Conservation (phyloP, 2,888 invertebrate species). For the Actias luna region DNA sequence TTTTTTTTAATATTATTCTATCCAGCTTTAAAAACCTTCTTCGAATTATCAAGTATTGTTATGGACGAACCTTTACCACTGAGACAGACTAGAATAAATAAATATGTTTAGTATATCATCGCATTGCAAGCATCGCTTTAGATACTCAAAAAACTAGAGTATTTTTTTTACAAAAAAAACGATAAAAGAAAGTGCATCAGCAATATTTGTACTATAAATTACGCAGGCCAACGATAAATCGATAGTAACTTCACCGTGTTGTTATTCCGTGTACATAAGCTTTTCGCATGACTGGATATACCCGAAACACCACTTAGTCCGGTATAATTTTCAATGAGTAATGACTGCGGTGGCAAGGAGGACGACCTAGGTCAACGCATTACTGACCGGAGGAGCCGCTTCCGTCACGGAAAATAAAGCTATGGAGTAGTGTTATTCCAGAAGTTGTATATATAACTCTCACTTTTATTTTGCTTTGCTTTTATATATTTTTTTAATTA, state of each 20-base stretch:
- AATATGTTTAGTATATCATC: too few relatives aligned
- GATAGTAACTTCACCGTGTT: slow-evolving; percentile 42
- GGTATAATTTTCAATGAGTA: slow-evolving; percentile 79
- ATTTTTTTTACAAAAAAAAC: background rate
- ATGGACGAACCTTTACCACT: too few relatives aligned
- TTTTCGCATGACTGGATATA: slow-evolving; percentile 60
- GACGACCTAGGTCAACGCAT: slow-evolving; percentile 73
- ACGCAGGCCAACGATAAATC: slow-evolving; percentile 41
- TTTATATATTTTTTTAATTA: background rate
- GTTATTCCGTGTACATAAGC: slow-evolving; percentile 38
- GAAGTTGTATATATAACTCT: background rate
- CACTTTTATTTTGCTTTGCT: background rate
- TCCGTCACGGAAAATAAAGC: slow-evolving; percentile 45
- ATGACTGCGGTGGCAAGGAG: slow-evolving; percentile 56
- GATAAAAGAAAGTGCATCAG: slow-evolving; percentile 46
- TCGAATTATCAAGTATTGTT: too few relatives aligned
- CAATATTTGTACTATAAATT: slow-evolving; percentile 52
- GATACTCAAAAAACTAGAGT: background rate
- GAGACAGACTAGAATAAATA: too few relatives aligned
- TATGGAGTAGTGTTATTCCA: slow-evolving; percentile 32
- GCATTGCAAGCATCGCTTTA: too few relatives aligned
- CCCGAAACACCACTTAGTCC: slow-evolving; percentile 76
- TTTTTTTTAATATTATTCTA: too few relatives aligned
- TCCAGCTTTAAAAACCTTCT: too few relatives aligned
- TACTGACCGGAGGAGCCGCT: slow-evolving; percentile 54